Evolutionary conservation across 2,797 vertebrate genomes (phyloP), one percentile per base, ranked within the genome.

Genomic region (Danio tinwini): DNA sequence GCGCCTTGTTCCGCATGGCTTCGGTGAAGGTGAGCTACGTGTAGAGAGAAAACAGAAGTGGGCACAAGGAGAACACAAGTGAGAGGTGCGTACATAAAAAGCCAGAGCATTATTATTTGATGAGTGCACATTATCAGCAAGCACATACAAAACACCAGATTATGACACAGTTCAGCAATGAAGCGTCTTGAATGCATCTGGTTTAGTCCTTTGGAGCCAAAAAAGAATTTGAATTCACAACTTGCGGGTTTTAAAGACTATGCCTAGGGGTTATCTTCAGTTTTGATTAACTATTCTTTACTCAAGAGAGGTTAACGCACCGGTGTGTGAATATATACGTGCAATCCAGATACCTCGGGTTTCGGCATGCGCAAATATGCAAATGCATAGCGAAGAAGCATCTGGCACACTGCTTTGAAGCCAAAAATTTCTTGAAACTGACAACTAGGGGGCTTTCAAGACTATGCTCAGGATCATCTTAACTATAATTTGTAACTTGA

Each of bases 1-100:
- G 96, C 84, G 98, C 97, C 95, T 99, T 99, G 94, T 98, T 98
- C 95, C 98, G 95, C 97, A 99, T 98, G 95, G 98, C 98, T 96
- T 99, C 98, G 86, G 97, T 98, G 93, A 99, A 99, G 84, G 97
- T 98, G 86, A 99, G 94, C 97, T 99, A 89, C 42, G 87, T 89
- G 87, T 17, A 80, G 74, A 87, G 83, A 81, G 83, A 89, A 68
- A 56, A 88, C 50, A 87, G 76, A 59, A 0, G 7, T 1, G 74
- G 64, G 56, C n/a, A 56, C 19, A 77, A 11, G 45, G 17, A 93
- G 85, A 92, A 88, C 93, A 84, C 91, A 69, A 90, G 88, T 90
- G 91, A 92, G 92, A 89, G 92, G 94, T 93, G 94, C 95, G 94
- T 94, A 69, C 64, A 72, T 67, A 62, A 62, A 55, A 45, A 55